Conservation (phyloP, 2,888 invertebrate species). For the Seira ritae region DNA sequence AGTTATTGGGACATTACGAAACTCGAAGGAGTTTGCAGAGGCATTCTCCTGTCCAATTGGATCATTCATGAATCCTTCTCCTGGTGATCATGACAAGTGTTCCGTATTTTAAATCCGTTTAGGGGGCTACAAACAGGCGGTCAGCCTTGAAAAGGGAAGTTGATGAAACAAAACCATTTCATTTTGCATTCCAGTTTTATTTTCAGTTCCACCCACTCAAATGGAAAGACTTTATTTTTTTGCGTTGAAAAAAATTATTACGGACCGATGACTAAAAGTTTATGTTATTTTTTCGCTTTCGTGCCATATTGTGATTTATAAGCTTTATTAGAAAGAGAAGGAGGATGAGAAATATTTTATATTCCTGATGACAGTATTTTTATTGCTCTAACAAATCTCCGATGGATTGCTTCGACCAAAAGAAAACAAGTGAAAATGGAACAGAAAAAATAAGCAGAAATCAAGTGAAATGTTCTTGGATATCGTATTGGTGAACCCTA, state of each 20-base stretch:
- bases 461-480: no score
- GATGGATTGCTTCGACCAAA: no score
- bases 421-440: no score
- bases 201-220: neutral
- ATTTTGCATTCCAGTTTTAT: neutral
- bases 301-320: slow-evolving; percentile 57
- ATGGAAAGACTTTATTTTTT: no score
- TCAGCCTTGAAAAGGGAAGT: neutral
- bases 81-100: slow-evolving; percentile 42
- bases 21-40: slow-evolving; percentile 69
- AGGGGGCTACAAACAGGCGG: neutral
- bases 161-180: neutral
- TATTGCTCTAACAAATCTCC: no score
- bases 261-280: neutral
- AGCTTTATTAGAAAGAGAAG: no score
- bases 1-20: slow-evolving; percentile 65
- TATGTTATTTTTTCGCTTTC: slow-evolving; percentile 8
- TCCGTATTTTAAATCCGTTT: slow-evolving; percentile 40
- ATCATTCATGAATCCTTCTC: slow-evolving; percentile 62
- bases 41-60: slow-evolving; percentile 68
- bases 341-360: no score
- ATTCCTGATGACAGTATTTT: no score
- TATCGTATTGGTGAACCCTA: no score
- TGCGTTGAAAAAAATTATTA: no score
- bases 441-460: no score